Evolutionary conservation across 2,888 invertebrate species (phyloP), one percentile per base, ranked within the genome.

Genomic region (Alviniconcha strummeri): DNA sequence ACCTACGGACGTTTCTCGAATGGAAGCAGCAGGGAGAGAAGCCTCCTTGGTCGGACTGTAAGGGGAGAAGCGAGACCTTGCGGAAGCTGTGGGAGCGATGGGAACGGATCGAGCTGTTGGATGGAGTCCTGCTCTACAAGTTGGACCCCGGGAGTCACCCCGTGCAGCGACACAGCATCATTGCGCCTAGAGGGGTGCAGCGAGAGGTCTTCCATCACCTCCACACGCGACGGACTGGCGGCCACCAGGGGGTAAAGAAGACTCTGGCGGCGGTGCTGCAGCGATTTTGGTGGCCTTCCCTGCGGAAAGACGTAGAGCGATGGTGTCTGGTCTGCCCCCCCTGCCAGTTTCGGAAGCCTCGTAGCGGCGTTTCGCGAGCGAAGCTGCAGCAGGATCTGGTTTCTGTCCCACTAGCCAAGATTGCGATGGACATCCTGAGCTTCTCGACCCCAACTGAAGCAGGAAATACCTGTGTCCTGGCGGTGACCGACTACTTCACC

Each of bases 401-500:
- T 15, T 7, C 71, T 11, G 71, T 6, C 5, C 71, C 71, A 6
- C 15, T 71, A 5, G 71, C 5, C 5, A 7, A 17, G 11, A 71
- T 71, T 17, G 71, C 71, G 6, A 71, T 71, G 71, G 71, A 71
- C 71, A 71, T 71, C 71, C 71, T 71, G 6, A n/a, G n/a, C 15
- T 71, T 71, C 19, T 17, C 71, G 9, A 71, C n/a, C 7, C 5
- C 71, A 17, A 71, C 71, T 6, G 71, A 71, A 17, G 17, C 5
- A 11, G 56, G 76, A 8, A 76, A 76, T 4, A 76, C 17, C 13
- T 76, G 54, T 0, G 54, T 76, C 55, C 54, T 15, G 5, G 56
- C 55, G 2, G 76, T 54, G 55, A 56, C 7, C 17, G 54, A 76
- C n/a, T 76, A 76, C 56, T 76, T 56, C 76, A 76, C 76, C 55